Conservation (phyloP, 2,797 vertebrate species). For the Pitangus sulphuratus region DNA sequence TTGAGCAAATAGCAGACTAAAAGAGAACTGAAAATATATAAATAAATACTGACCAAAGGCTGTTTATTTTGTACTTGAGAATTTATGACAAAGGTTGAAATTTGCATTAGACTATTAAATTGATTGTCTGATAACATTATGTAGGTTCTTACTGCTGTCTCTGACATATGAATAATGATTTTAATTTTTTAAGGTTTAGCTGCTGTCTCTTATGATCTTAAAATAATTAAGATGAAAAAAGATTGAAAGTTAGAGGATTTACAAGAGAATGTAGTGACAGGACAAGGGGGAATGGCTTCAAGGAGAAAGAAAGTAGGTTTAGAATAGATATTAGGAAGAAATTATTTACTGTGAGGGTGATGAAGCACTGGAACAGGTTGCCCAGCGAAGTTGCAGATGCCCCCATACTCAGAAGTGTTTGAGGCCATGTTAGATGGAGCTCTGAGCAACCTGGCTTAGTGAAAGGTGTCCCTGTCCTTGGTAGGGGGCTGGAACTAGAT, state of each 20-base stretch:
- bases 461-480: not conserved
- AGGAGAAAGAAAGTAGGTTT: not conserved
- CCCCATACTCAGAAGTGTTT: rapidly evolving
- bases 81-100: not conserved
- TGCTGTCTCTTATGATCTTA: not conserved
- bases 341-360: not conserved
- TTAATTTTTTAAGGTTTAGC: not conserved
- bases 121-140: not conserved
- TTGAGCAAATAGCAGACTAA: not conserved
- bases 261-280: not conserved
- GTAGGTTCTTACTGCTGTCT: not conserved
- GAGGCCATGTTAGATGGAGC: not conserved
- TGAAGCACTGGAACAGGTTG: not conserved
- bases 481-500: not conserved
- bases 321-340: not conserved
- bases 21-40: not conserved
- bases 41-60: not conserved
- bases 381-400: not conserved
- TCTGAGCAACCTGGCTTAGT: not conserved
- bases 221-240: not conserved
- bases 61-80: not conserved
- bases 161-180: not conserved
- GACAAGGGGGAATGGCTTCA: not conserved
- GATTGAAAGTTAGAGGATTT: not conserved
- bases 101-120: not conserved